phyloP scores from a whole-genome alignment of 2,797 vertebrate genomes.

The Phoebastria nigripes region DNA sequence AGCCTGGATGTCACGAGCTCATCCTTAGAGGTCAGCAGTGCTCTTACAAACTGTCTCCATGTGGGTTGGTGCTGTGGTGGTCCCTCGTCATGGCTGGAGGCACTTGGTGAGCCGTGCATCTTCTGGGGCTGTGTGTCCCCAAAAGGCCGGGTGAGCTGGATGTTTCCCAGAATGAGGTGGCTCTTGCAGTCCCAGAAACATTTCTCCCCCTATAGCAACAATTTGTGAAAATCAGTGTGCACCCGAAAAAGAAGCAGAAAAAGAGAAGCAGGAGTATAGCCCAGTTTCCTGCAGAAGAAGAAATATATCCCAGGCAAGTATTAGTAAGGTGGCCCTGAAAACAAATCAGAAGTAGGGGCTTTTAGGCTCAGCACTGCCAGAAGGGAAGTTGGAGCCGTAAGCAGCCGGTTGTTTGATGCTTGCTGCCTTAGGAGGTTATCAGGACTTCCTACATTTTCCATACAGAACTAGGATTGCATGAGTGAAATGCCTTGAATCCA shows the following conservation, averaged over 20 bases:
- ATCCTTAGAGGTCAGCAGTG: not conserved
- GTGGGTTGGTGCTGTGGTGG: not conserved
- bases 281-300: not conserved
- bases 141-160: not conserved
- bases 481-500: not conserved
- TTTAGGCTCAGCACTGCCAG: not conserved
- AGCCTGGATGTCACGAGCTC: not conserved
- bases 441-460: not conserved
- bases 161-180: not conserved
- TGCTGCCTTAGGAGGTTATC: not conserved
- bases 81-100: not conserved
- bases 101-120: not conserved
- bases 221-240: not conserved
- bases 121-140: not conserved
- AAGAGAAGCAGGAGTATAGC: not conserved
- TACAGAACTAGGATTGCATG: not conserved
- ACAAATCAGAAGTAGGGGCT: not conserved
- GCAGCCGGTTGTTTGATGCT: not conserved
- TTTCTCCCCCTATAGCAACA: not conserved
- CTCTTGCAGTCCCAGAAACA: not conserved
- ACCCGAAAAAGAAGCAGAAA: not conserved
- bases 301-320: not conserved
- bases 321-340: not conserved
- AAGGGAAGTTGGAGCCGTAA: not conserved
- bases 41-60: rapidly evolving